Percentiles rank a stretch among this genome's conserved stretches.
phyloP scores from a whole-genome alignment of 2,888 invertebrate species.

The Chaitophorus viminalis region DNA sequence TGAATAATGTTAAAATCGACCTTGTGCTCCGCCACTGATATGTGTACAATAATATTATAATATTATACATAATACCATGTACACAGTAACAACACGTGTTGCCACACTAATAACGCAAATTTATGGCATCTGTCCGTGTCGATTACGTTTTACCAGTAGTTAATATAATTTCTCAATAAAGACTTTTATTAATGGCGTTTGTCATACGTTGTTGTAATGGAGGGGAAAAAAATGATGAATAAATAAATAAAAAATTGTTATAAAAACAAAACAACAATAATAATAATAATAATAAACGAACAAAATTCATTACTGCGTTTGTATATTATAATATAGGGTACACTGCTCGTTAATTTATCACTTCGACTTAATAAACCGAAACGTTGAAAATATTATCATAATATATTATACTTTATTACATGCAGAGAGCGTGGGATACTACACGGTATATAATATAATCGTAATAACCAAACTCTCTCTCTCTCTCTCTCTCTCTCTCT shows the following conservation, averaged over 20 bases:
- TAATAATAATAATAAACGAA: constrained; percentile 6
- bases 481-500: background rate
- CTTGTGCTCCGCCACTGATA: background rate
- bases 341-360: constrained; percentile 39
- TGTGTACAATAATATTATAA: too few species aligned
- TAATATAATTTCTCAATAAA: constrained; percentile 50
- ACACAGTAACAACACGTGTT: constrained; percentile 34
- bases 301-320: constrained; percentile 14
- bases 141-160: constrained; percentile 58
- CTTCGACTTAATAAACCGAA: constrained; percentile 29
- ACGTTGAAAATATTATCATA: constrained; percentile 31
- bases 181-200: constrained; percentile 50
- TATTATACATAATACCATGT: background rate
- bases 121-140: constrained; percentile 52
- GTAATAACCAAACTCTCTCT: background rate
- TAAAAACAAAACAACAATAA: background rate
- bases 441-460: background rate
- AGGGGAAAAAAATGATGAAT: background rate
- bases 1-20: constrained; percentile 36
- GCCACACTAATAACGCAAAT: constrained; percentile 48
- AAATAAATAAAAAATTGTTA: background rate
- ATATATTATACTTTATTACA: constrained; percentile 19
- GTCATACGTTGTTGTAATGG: constrained; percentile 5
- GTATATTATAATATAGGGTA: background rate
- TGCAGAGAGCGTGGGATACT: constrained; percentile 16